Base-by-base conservation (phyloP, 2,113 vertebrate genomes). In the Plotosus lineatus region DNA sequence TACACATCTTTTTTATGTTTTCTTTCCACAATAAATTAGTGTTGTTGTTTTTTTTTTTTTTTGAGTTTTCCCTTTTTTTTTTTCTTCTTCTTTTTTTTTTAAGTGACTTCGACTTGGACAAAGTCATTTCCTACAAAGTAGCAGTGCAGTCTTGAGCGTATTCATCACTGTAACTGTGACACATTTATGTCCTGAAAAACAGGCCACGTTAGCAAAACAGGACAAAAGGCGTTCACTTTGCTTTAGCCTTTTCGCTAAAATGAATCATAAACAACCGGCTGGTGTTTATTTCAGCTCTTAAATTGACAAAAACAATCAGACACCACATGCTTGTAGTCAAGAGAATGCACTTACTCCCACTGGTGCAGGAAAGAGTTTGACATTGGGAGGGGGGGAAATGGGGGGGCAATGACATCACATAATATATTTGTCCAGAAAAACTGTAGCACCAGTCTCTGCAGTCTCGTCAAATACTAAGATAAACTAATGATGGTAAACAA, bases 71-170 rank as follows among this genome's bases (percentile, higher is more conserved):
- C n/a, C n/a, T n/a, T n/a, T 23, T 53, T 12, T 74, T 75, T 75
- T n/a, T 6, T 28, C n/a, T 44, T 28, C 4, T 23, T 53, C 6
- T 74, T 75, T 75, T n/a, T 55, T 55, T 55, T 55, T 31, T 11
- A 74, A 74, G 33, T 26, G 28, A 74, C 50, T 75, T 75, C 72
- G 33, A 75, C 50, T 56, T 40, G 72, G 50, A 75, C 72, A 75
- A 75, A 75, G 72, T 75, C 51, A 3, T 75, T 21, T 74, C 31
- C 51, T 56, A 12, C 51, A 40, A 40, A 75, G 50, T 55, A 56
- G 23, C 50, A 12, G 33, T 0, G 23, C 33, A 38, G 11, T 23
- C 4, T 55, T 42, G 23, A 75, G 72, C 72, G 55, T 55, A 56
- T 75, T 56, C 51, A 75, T 75, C 72, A 19, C 65, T 40, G 79